Evolutionary conservation across 1,140 invertebrate species (phyloP).

Genomic region (Aphis gossypii): DNA sequence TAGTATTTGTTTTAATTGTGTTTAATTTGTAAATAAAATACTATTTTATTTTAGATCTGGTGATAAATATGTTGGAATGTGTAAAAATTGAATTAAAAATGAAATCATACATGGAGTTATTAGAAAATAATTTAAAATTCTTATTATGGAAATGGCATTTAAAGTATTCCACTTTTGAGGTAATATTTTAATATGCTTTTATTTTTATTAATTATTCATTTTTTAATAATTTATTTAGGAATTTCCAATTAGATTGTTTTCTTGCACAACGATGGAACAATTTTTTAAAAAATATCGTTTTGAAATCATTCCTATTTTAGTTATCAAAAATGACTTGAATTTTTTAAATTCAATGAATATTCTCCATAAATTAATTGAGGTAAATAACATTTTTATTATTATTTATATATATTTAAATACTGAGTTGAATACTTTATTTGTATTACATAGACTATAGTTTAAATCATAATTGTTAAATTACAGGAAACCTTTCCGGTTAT

Average conservation of each 20-base stretch:
- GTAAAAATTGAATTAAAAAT: constrained; percentile 44
- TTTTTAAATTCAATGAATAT: background rate
- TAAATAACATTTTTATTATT: background rate
- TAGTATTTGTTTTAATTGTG: background rate
- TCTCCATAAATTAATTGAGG: background rate
- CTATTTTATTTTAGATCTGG: constrained; percentile 50
- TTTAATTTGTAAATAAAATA: constrained; percentile 11
- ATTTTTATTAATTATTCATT: background rate
- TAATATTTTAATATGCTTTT: background rate
- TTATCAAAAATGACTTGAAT: constrained; percentile 41
- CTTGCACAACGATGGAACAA: constrained; percentile 25
- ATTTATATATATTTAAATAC: background rate
- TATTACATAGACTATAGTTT: background rate
- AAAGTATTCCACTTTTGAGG: background rate
- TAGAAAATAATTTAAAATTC: constrained; percentile 53
- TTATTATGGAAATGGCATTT: constrained; percentile 49
- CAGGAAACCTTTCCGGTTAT: constrained; percentile 44
- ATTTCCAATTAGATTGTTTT: constrained; percentile 49
- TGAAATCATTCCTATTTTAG: constrained; percentile 45
- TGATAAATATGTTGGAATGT: constrained; percentile 42
- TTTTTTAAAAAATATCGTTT: constrained; percentile 46
- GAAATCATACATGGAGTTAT: constrained; percentile 47
- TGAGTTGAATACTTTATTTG: no score
- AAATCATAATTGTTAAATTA: background rate
- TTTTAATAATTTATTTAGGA: constrained; percentile 23